Percentiles rank a stretch among this genome's conserved stretches.
Evolutionary conservation across 2,113 vertebrate genomes (phyloP).

Genomic region (Pelobates fuscus): DNA sequence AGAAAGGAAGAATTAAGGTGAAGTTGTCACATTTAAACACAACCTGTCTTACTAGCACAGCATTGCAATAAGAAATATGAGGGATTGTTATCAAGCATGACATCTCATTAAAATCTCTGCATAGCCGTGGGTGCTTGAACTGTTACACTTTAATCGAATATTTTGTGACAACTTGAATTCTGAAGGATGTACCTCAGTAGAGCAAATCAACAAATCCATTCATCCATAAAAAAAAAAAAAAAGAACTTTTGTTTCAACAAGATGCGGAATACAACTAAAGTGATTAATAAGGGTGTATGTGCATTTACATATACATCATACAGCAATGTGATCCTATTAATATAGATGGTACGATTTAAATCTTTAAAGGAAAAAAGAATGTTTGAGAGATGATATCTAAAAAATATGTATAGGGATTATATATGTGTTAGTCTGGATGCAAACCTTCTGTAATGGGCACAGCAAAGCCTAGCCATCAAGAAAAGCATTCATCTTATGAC

Average conservation of each 20-base stretch:
- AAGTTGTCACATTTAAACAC: slow-evolving; percentile 43
- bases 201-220: slow-evolving; percentile 19
- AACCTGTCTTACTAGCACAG: slow-evolving; percentile 4
- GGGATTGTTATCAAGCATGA: slow-evolving; percentile 26
- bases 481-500: too few relatives aligned
- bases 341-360: too few relatives aligned
- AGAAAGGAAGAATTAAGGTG: slow-evolving; percentile 42
- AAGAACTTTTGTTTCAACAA: slow-evolving; percentile 7
- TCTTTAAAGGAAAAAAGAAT: too few relatives aligned
- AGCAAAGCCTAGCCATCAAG: too few relatives aligned
- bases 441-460: too few relatives aligned
- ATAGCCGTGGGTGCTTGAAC: neutral
- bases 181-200: slow-evolving; percentile 3
- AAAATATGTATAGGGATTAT: too few relatives aligned
- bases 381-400: too few relatives aligned
- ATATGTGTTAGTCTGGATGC: too few relatives aligned
- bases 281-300: too few relatives aligned
- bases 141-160: slow-evolving; percentile 19
- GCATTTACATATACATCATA: too few relatives aligned
- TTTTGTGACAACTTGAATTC: slow-evolving; percentile 21
- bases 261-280: neutral
- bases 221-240: neutral
- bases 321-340: too few relatives aligned
- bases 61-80: slow-evolving; percentile 20
- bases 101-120: slow-evolving; percentile 29